Evolutionary conservation across 2,113 vertebrate species (phyloP).

Genomic region (Phaetusa simplex): DNA sequence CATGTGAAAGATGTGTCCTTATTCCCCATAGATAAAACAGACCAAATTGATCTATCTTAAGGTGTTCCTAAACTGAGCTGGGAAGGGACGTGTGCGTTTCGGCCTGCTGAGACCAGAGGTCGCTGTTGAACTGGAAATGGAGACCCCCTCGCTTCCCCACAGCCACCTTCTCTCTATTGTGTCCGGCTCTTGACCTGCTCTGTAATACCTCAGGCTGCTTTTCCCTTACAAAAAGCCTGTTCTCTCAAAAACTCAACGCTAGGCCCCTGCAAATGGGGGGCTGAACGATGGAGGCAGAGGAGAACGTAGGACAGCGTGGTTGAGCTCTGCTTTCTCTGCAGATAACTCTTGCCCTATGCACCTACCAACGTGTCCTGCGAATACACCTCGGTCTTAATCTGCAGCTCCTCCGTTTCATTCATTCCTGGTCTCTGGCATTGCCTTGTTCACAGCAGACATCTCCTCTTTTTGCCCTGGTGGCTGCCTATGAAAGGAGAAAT

Average conservation of each 20-base stretch:
- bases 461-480: background rate
- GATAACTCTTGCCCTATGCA: background rate
- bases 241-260: background rate
- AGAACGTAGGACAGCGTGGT: accelerated
- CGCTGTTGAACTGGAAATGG: conserved; percentile 71
- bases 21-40: background rate
- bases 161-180: background rate
- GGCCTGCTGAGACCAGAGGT: conserved; percentile 57
- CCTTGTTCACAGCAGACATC: background rate
- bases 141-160: background rate
- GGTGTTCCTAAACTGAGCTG: background rate
- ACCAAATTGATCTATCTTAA: background rate
- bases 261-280: background rate
- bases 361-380: background rate
- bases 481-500: background rate
- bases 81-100: background rate
- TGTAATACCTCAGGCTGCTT: background rate
- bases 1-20: background rate
- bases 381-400: no score
- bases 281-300: background rate
- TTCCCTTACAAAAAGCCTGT: background rate
- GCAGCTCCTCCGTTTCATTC: background rate
- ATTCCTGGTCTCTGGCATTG: background rate
- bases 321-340: background rate
- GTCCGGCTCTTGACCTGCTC: background rate